Conservation (phyloP, 2,888 invertebrate species). For the Drosophila hawaiiensis region DNA sequence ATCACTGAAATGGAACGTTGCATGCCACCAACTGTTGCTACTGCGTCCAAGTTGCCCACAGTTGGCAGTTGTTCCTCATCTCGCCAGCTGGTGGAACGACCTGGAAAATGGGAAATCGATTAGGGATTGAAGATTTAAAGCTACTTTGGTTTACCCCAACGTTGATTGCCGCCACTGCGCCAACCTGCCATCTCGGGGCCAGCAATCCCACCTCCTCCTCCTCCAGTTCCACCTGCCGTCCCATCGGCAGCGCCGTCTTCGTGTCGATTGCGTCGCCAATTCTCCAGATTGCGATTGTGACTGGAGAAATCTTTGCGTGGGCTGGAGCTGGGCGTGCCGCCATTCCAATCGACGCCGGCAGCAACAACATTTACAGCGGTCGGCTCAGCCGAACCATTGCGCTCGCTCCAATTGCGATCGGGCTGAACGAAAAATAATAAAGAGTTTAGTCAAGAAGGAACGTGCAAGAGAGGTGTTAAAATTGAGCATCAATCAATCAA, state of each 20-base stretch:
- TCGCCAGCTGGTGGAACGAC: slow-evolving; percentile 84
- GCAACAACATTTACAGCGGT: slow-evolving; percentile 5
- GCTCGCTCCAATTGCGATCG: slow-evolving; percentile 84
- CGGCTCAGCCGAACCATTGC: slow-evolving; percentile 81
- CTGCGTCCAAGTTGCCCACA: slow-evolving; percentile 25
- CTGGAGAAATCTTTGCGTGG: slow-evolving; percentile 83
- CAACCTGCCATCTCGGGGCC: slow-evolving; percentile 63
- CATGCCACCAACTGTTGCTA: slow-evolving; percentile 44
- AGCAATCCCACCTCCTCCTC: slow-evolving; percentile 17
- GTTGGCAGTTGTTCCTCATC: slow-evolving; percentile 78
- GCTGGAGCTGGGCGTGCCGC: slow-evolving; percentile 83
- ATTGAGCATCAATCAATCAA: background rate
- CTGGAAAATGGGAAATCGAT: slow-evolving; percentile 50
- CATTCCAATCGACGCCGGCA: slow-evolving; percentile 78
- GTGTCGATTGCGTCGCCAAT: slow-evolving; percentile 83
- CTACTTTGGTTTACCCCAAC: slow-evolving; percentile 78
- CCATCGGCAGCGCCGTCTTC: slow-evolving; percentile 80
- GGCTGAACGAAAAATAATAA: slow-evolving; percentile 46
- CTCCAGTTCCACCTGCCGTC: slow-evolving; percentile 21
- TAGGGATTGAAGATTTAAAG: background rate
- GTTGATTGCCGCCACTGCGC: slow-evolving; percentile 71
- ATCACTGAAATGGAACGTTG: slow-evolving; percentile 81
- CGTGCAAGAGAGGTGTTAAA: background rate
- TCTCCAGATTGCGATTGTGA: slow-evolving; percentile 83
- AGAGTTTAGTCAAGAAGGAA: background rate